Evolutionary conservation across 1,140 invertebrate species (phyloP).

Genomic region (Brachionus angularis): DNA sequence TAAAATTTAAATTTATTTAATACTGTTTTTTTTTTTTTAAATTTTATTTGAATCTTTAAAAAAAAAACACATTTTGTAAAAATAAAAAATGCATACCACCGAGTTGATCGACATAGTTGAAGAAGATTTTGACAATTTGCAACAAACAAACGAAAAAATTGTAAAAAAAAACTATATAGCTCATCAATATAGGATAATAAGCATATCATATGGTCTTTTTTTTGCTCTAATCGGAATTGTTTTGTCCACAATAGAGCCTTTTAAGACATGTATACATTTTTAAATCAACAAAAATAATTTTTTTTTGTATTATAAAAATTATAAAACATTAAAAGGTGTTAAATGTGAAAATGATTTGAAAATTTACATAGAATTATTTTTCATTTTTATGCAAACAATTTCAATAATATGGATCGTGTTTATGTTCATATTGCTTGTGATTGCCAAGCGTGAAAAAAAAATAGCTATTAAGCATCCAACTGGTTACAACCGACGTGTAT

Average conservation of each 20-base stretch:
- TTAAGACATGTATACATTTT: constrained; percentile 24
- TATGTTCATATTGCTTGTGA: constrained; percentile 28
- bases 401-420: constrained; percentile 39
- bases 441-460: constrained; percentile 26
- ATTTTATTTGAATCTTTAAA: no score
- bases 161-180: constrained; percentile 39
- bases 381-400: constrained; percentile 32
- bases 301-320: not conserved
- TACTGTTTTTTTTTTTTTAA: no score
- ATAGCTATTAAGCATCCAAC: constrained; percentile 37
- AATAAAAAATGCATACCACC: no score
- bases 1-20: no score
- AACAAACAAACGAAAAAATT: not conserved
- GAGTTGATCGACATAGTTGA: no score
- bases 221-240: constrained; percentile 17
- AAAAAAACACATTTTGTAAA: no score
- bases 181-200: constrained; percentile 25
- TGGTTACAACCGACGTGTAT: constrained; percentile 31
- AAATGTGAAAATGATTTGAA: constrained; percentile 32
- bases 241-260: constrained; percentile 30
- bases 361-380: constrained; percentile 42
- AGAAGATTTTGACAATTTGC: no score
- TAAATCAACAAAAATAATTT: not conserved
- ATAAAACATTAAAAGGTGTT: not conserved
- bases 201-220: constrained; percentile 33